Conservation (phyloP, 2,797 vertebrate species). For the Chloroceryle inda region DNA sequence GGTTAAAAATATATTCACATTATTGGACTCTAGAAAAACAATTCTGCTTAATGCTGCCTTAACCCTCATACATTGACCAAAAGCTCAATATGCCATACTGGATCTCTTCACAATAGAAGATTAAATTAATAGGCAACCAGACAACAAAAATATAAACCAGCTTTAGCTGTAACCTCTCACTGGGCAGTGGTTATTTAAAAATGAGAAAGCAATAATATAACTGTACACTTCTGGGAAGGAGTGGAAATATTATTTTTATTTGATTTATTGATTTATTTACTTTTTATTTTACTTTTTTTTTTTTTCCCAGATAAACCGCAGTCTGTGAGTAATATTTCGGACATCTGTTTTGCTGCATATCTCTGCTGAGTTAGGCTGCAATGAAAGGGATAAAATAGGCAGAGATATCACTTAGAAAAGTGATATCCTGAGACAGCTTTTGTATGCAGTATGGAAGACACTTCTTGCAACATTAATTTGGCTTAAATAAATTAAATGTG, state of each 20-base stretch:
- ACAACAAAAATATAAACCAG: neutral
- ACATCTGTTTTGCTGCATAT: neutral
- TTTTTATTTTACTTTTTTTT: neutral
- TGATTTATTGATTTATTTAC: rapidly evolving
- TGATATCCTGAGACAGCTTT: neutral
- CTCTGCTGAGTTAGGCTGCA: neutral
- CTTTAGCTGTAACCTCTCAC: neutral
- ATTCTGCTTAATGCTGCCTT: neutral
- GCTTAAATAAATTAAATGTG: neutral
- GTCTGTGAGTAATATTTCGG: neutral
- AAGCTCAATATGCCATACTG: neutral
- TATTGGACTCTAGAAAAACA: neutral
- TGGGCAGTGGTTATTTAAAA: neutral
- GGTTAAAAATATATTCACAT: neutral
- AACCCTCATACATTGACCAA: neutral
- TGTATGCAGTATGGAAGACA: neutral
- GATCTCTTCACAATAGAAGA: neutral
- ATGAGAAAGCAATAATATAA: neutral
- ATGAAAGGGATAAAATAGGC: neutral
- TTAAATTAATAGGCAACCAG: neutral
- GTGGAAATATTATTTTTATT: neutral
- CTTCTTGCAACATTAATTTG: neutral
- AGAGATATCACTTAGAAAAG: neutral
- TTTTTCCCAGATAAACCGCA: neutral
- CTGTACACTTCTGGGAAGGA: neutral